These are phyloP conservation scores for Cataglyphis hispanica DNA, from an alignment of 1,140 invertebrate species.

Conservation along the genomic window DNA sequence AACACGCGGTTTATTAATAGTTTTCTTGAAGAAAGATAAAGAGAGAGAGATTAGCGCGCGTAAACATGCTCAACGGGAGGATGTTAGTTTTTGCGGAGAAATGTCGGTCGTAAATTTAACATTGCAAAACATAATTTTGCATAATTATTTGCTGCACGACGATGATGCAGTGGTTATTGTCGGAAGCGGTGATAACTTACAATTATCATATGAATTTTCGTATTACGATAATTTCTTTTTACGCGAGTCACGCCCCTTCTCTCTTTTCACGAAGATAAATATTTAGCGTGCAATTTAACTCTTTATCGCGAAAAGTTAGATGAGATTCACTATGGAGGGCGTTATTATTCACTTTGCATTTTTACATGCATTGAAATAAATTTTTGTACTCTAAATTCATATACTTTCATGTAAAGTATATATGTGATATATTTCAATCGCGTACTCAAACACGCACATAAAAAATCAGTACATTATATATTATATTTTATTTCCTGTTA, in stretches of 20 bases:
- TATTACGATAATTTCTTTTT: conserved; percentile 38
- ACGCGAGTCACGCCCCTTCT: neutral
- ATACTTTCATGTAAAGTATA: neutral
- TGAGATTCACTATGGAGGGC: conserved; percentile 43
- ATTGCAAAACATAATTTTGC: neutral
- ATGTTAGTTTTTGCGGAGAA: neutral
- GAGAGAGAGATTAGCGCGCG: conserved; percentile 34
- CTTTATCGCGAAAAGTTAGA: conserved; percentile 37
- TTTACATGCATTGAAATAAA: conserved; percentile 40
- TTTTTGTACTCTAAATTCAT: conserved; percentile 7
- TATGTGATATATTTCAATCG: neutral
- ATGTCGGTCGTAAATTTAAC: conserved; percentile 11
- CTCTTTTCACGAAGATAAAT: conserved; percentile 15
- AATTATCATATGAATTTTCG: neutral
- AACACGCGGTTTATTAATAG: conserved; percentile 31
- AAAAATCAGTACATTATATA: no score
- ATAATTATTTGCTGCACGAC: neutral
- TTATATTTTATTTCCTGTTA: neutral
- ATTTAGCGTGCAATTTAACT: conserved; percentile 50
- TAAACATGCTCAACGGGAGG: neutral
- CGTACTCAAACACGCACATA: no score
- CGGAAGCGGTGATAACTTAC: neutral
- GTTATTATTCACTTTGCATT: conserved; percentile 40
- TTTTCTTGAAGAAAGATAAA: neutral
- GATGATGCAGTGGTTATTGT: conserved; percentile 22